These are phyloP conservation scores for Orcinus orca DNA, from an alignment of 2,113 vertebrate genomes.

Conservation along the genomic window DNA sequence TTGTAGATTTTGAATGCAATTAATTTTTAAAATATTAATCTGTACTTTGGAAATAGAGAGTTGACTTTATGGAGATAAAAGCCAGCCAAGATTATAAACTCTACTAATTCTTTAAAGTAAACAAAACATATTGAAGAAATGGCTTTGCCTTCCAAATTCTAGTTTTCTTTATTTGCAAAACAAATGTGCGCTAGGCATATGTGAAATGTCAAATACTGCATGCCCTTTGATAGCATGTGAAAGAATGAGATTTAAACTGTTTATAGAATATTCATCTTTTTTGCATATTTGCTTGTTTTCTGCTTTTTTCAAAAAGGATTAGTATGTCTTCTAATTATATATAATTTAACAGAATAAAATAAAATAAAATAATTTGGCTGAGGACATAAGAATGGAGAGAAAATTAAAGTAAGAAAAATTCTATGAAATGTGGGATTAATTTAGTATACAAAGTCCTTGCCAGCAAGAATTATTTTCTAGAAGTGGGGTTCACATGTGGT, in stretches of 20 bases:
- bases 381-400: not conserved
- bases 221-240: not conserved
- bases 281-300: not conserved
- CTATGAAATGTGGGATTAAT: not conserved
- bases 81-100: not conserved
- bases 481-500: accelerated
- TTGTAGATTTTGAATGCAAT: not conserved
- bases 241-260: not conserved
- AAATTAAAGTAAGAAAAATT: not conserved
- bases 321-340: not conserved
- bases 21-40: not conserved
- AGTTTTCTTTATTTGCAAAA: not conserved
- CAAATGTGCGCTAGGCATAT: not conserved
- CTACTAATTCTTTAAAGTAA: not conserved
- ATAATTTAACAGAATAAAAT: not conserved
- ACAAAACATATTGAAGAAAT: not conserved
- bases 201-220: not conserved
- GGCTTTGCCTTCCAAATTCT: not conserved
- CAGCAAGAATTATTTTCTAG: not conserved
- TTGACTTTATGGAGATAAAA: not conserved
- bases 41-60: not conserved
- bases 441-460: not conserved
- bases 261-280: not conserved
- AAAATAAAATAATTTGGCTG: not conserved
- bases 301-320: not conserved